Percentiles rank a stretch among this genome's conserved stretches.
phyloP scores from a whole-genome alignment of 2,888 invertebrate species.

The Drosophila antonietae region DNA sequence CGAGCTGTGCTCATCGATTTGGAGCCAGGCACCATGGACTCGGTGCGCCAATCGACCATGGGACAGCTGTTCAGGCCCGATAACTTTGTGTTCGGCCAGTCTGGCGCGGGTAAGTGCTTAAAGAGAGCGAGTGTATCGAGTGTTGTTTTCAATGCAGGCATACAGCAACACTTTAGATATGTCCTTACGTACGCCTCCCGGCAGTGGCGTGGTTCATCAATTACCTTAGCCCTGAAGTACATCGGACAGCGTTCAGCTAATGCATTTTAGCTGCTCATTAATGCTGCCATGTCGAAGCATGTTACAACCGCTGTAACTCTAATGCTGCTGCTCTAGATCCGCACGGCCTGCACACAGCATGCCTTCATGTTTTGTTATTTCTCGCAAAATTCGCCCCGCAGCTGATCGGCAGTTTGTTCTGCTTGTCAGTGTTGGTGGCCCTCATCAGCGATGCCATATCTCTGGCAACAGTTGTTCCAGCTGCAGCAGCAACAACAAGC shows the following conservation, averaged over 20 bases:
- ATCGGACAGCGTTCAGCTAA: conserved; percentile 36
- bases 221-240: conserved; percentile 3
- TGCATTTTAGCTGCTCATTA: conserved; percentile 58
- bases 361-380: conserved; percentile 41
- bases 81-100: conserved; percentile 93
- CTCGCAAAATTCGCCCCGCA: conserved; percentile 34
- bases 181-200: conserved; percentile 4
- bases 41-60: conserved; percentile 91
- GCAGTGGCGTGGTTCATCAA: conserved; percentile 20
- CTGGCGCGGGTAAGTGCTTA: conserved; percentile 88
- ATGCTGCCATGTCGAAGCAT: conserved; percentile 37
- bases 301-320: conserved; percentile 2
- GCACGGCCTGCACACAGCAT: neutral
- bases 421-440: conserved; percentile 14
- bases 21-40: conserved; percentile 96
- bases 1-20: conserved; percentile 94
- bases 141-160: neutral
- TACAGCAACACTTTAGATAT: conserved; percentile 15
- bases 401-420: conserved; percentile 46
- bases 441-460: conserved; percentile 18
- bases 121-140: neutral
- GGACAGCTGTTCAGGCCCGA: conserved; percentile 94
- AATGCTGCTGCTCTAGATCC: neutral
- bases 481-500: conserved; percentile 26
- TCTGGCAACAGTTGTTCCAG: conserved; percentile 46